Conservation (phyloP, 2,113 vertebrate species). For the Odobenus rosmarus region DNA sequence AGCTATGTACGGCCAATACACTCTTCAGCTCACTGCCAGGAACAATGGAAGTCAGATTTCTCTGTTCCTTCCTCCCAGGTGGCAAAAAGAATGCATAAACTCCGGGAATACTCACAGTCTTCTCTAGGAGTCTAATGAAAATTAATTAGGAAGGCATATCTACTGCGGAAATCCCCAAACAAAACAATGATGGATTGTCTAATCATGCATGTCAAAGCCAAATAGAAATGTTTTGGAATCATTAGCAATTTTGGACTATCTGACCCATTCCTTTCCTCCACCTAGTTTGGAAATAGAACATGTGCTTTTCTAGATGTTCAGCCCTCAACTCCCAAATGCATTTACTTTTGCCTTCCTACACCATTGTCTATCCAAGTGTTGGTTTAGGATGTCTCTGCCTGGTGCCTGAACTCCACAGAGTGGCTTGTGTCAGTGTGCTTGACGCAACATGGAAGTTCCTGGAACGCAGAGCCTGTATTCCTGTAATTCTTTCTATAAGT, state of each 20-base stretch:
- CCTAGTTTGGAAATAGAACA: neutral
- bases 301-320: conserved; percentile 30
- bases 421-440: neutral
- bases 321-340: neutral
- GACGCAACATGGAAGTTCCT: neutral
- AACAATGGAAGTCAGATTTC: neutral
- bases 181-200: conserved; percentile 47
- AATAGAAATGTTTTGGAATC: conserved; percentile 53
- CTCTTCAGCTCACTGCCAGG: neutral
- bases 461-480: neutral
- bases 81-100: neutral
- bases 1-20: neutral
- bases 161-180: conserved; percentile 50
- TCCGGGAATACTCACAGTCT: conserved; percentile 13
- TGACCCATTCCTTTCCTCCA: neutral
- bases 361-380: neutral
- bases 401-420: accelerated
- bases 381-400: neutral
- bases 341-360: neutral
- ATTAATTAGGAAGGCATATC: conserved; percentile 63
- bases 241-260: conserved; percentile 45
- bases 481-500: neutral
- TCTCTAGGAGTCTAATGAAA: conserved; percentile 48
- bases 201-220: conserved; percentile 58
- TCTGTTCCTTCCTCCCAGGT: conserved; percentile 31